phyloP scores from a whole-genome alignment of 2,113 vertebrate species.

The Saguinus midas region DNA sequence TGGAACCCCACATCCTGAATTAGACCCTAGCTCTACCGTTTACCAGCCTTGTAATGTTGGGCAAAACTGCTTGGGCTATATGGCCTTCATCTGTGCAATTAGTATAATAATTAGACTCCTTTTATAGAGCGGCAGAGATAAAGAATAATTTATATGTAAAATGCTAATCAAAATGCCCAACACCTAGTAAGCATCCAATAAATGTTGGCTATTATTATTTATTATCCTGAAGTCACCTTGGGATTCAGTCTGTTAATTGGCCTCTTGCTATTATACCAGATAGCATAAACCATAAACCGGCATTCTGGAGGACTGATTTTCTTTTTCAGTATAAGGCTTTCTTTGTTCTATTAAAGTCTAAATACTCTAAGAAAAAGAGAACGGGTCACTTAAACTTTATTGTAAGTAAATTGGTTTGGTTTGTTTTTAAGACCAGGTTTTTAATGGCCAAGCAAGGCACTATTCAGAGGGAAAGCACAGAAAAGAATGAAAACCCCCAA shows the following conservation, averaged over 20 bases:
- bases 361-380: not conserved
- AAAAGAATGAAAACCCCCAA: not conserved
- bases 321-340: not conserved
- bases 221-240: not conserved
- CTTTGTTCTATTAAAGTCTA: conserved; percentile 27
- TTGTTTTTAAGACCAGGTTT: conserved; percentile 23
- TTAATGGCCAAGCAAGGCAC: not conserved
- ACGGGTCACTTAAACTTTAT: not conserved
- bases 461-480: not conserved
- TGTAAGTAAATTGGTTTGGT: not conserved
- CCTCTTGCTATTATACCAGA: not conserved
- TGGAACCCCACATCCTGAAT: not conserved
- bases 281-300: not conserved
- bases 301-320: not conserved
- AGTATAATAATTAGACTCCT: not conserved
- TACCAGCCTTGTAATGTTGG: not conserved
- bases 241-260: not conserved
- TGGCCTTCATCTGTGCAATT: not conserved
- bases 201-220: not conserved
- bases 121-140: not conserved
- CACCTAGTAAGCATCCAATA: not conserved
- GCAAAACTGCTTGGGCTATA: not conserved
- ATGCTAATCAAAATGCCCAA: not conserved
- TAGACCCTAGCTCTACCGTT: not conserved
- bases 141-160: not conserved